A percentile compares a stretch with the other conserved stretches of the same genome.
Conservation (phyloP, 2,113 vertebrate genomes). For the Patagioenas fasciata region DNA sequence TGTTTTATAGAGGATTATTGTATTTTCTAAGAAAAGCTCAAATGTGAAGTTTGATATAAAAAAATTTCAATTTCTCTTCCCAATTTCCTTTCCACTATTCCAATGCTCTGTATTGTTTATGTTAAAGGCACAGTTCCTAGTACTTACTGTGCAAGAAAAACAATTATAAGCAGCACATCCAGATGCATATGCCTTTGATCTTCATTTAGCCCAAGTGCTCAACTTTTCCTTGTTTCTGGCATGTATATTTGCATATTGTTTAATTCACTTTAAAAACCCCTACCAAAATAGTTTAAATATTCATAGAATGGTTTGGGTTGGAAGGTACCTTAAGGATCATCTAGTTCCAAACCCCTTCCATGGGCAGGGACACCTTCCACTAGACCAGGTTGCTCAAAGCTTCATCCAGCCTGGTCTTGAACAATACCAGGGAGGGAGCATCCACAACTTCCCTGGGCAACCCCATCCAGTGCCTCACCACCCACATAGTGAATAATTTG, state of each 20-base stretch:
- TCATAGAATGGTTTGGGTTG: neutral
- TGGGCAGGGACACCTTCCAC: too few relatives aligned
- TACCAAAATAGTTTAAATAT: neutral
- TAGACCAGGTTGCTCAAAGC: too few relatives aligned
- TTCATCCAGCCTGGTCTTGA: too few relatives aligned
- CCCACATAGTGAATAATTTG: too few relatives aligned
- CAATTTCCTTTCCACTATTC: neutral
- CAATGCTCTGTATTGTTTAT: neutral
- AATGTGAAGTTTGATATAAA: neutral
- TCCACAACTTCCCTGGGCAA: too few relatives aligned
- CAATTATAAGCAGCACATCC: neutral
- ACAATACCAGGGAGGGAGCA: too few relatives aligned
- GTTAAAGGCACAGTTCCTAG: neutral
- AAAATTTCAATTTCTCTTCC: neutral
- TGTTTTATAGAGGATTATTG: neutral
- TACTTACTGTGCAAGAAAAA: neutral
- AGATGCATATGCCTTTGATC: neutral
- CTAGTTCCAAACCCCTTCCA: too few relatives aligned
- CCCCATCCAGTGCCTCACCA: too few relatives aligned
- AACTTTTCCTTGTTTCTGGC: neutral
- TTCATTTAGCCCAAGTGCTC: neutral
- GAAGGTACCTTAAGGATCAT: too few relatives aligned
- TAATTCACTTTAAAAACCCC: neutral
- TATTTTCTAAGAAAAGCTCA: neutral
- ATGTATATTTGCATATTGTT: neutral